Percentiles rank a stretch among this genome's conserved stretches.
These are phyloP conservation scores for Catharus ustulatus DNA, from an alignment of 2,797 vertebrate species.

Conservation along the genomic window DNA sequence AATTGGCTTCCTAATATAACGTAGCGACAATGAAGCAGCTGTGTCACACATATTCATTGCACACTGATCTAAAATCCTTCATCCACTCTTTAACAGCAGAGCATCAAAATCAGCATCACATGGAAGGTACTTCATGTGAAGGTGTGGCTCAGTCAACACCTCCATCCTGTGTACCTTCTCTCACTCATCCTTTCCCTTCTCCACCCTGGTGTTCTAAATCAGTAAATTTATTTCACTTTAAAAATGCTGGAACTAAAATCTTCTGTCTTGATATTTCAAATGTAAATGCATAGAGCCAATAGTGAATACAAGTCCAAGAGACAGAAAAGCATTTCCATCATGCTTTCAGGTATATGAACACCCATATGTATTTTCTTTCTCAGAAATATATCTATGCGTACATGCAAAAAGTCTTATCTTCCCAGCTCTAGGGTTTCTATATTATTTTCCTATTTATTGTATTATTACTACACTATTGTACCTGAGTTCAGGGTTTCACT, in stretches of 20 bases:
- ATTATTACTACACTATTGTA: not conserved
- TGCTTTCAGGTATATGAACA: not conserved
- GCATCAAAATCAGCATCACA: not conserved
- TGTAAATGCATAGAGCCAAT: not conserved
- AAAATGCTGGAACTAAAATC: not conserved
- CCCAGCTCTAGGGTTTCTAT: not conserved
- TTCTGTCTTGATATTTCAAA: not conserved
- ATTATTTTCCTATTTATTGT: not conserved
- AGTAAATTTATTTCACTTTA: not conserved
- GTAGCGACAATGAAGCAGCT: not conserved
- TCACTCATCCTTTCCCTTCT: not conserved
- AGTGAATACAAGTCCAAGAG: not conserved
- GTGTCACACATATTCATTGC: not conserved
- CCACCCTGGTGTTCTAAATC: not conserved
- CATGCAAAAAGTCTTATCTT: not conserved
- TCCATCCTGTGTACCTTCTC: not conserved
- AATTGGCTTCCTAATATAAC: not conserved
- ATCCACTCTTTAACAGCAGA: not conserved
- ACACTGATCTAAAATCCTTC: not conserved
- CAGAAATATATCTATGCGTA: not conserved
- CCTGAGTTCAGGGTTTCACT: not conserved
- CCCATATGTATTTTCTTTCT: not conserved
- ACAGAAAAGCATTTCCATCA: not conserved
- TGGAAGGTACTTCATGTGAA: accelerated
- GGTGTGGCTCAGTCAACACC: not conserved